Percentiles rank a stretch among this genome's conserved stretches.
These are phyloP conservation scores for Petrosia ficiformis DNA, from an alignment of 37 sponge, comb jelly and placozoan genomes.

Conservation along the genomic window DNA sequence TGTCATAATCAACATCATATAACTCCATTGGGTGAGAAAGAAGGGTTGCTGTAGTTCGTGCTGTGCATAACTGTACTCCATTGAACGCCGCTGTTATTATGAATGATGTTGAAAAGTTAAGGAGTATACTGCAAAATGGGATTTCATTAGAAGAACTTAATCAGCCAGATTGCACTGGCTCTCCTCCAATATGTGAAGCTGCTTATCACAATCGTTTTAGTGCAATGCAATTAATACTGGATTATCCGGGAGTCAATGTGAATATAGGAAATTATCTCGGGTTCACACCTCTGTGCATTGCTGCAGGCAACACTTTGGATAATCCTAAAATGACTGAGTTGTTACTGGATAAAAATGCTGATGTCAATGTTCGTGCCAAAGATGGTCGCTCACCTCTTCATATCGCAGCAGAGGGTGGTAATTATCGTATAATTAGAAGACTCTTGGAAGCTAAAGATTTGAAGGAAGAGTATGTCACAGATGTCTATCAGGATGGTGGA, in stretches of 20 bases:
- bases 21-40: too few species aligned
- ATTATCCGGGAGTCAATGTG: not conserved
- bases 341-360: not conserved
- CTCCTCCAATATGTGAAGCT: not conserved
- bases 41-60: too few species aligned
- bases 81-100: not conserved
- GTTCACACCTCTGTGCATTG: not conserved
- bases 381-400: conserved; percentile 1
- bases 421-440: not conserved
- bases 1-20: too few species aligned
- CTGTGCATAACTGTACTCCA: too few species aligned
- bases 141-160: not conserved
- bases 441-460: not conserved
- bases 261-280: not conserved
- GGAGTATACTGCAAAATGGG: not conserved
- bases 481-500: not conserved
- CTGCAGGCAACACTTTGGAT: not conserved
- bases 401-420: not conserved
- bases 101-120: not conserved
- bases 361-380: not conserved
- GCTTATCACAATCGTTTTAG: not conserved
- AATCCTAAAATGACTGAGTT: not conserved
- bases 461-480: not conserved
- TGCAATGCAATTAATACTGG: not conserved
- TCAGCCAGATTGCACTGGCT: not conserved